phyloP scores from a whole-genome alignment of 1,140 invertebrate species.

The Cydia pomonella region DNA sequence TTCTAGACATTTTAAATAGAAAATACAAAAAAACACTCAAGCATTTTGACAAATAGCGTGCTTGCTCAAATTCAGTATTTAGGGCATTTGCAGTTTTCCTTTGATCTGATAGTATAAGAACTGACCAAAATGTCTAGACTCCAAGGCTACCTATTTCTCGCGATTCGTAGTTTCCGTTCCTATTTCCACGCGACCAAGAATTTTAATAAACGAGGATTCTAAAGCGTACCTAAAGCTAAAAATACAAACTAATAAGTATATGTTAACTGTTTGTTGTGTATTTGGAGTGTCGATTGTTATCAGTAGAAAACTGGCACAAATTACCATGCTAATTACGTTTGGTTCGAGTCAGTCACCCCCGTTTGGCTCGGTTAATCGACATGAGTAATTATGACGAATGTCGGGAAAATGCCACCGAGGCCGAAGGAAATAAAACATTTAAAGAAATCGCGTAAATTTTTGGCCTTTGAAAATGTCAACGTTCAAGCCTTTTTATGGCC shows the following conservation, averaged over 20 bases:
- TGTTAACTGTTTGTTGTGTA: background rate
- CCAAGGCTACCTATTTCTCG: constrained; percentile 3
- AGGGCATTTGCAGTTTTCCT: constrained; percentile 7
- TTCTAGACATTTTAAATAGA: background rate
- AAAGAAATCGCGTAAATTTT: constrained; percentile 28
- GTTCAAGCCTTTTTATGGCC: constrained; percentile 13
- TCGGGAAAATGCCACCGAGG: background rate
- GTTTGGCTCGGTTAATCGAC: constrained; percentile 34
- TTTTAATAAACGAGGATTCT: background rate
- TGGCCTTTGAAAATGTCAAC: constrained; percentile 27
- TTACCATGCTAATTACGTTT: constrained; percentile 35
- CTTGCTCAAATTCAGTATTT: background rate
- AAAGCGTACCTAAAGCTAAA: background rate
- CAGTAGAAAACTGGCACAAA: constrained; percentile 42
- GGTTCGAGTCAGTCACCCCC: constrained; percentile 40
- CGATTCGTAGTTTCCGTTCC: background rate
- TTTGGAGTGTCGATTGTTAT: constrained; percentile 37
- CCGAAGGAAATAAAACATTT: constrained; percentile 10
- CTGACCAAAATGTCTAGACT: constrained; percentile 1
- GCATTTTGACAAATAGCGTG: background rate
- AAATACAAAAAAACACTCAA: background rate
- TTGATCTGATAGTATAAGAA: background rate
- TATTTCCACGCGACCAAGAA: background rate
- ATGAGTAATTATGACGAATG: constrained; percentile 32
- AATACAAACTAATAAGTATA: constrained; percentile 3